Base-by-base conservation (phyloP, 2,888 invertebrate genomes). In the Cryptocheilus praepositus region DNA sequence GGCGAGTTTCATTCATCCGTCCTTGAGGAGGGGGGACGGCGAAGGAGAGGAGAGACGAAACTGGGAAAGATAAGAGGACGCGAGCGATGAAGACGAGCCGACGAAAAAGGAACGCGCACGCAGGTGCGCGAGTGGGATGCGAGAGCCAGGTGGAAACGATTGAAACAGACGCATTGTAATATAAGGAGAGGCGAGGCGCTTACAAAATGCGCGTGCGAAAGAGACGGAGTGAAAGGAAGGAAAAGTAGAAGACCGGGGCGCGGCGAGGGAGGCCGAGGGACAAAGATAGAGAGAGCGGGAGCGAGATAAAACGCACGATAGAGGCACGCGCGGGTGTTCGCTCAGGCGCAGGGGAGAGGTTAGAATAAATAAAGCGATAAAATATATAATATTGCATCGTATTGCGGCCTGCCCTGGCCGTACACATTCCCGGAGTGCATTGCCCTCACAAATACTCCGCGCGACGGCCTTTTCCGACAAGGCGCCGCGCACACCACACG, bases 361-460 rank as follows among this genome's bases (percentile, higher is more conserved):
- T 86, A 86, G 85, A 88, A 87, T 87, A 87, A 88, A 88, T 87
- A 88, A 87, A 86, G 87, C 86, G 87, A 88, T 87, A 87, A 87
- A 87, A 88, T 88, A 75, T 75, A 75, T 75, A 75, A 75, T 75
- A 75, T 75, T 86, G 86, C 86, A 85, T 87, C 82, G 88, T 85
- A 86, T 84, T 85, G 86, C 84, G 84, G 83, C 11, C 85, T 82
- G 84, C 81, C 77, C 82, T 83, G 82, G 83, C 82, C 79, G 81
- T 78, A 81, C 85, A 84, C 36, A 36, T 36, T 84, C 84, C 84
- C 85, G 80, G 82, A 83, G 85, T 85, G 84, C 85, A 85, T 83
- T 85, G 85, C 82, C 84, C 85, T 78, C 81, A 80, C 85, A 74
- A 83, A 85, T 84, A 83, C 85, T 78, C 74, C 76, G 74, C 77